phyloP scores from a whole-genome alignment of 64 coral and sea anemone genomes.

The Actinia equina region DNA sequence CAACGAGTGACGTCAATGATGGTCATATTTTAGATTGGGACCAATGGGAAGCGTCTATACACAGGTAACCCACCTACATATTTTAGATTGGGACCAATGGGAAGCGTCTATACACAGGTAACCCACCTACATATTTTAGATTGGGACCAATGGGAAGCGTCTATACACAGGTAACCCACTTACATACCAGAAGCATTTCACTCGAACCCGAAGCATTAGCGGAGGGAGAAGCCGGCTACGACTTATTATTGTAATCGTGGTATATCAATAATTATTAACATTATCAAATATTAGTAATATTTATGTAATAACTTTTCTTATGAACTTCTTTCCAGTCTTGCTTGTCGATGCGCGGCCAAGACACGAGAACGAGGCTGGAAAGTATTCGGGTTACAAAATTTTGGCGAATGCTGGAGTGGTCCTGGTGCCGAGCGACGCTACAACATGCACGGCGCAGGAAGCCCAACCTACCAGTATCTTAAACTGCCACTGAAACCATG shows the following conservation, averaged over 20 bases:
- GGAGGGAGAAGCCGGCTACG: no score
- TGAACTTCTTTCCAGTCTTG: constrained; percentile 20
- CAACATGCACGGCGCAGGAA: constrained; percentile 44
- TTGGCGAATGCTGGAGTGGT: constrained; percentile 66
- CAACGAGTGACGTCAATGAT: constrained; percentile 48
- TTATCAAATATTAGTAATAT: background rate
- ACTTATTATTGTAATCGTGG: no score
- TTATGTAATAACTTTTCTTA: background rate
- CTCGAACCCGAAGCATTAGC: no score
- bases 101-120: constrained; percentile 64
- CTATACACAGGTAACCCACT: background rate
- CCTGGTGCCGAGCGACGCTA: constrained; percentile 26
- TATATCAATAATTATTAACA: no score
- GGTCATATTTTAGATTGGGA: constrained; percentile 65
- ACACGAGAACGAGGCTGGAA: constrained; percentile 46
- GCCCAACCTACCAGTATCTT: constrained; percentile 16
- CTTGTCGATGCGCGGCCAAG: constrained; percentile 53
- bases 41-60: constrained; percentile 61
- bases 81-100: constrained; percentile 70
- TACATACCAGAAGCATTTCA: no score
- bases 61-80: constrained; percentile 49
- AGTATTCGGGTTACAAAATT: constrained; percentile 63
- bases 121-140: background rate
- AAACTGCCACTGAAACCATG: constrained; percentile 1
- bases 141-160: no score